Evolutionary conservation across 2,888 invertebrate species (phyloP).

Genomic region (Drosophila mettleri): DNA sequence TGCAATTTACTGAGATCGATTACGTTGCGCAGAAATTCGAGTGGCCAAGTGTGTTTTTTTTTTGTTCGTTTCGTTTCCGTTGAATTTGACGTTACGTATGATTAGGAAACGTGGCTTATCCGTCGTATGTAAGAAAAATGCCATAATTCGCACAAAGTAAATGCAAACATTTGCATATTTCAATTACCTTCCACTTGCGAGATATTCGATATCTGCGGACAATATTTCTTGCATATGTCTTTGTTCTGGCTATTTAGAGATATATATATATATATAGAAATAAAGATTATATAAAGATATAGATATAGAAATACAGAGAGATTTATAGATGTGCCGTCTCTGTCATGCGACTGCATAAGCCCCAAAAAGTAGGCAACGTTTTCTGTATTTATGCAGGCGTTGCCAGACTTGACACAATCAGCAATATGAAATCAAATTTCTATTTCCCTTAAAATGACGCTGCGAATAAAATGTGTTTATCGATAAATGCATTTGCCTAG

Average conservation of each 20-base stretch:
- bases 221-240: neutral
- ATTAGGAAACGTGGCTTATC: neutral
- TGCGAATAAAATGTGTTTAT: conserved; percentile 6
- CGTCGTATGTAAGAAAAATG: neutral
- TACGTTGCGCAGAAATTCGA: conserved; percentile 5
- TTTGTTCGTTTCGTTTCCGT: neutral
- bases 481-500: conserved; percentile 24
- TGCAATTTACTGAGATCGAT: conserved; percentile 1
- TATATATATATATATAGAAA: too few relatives aligned
- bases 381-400: neutral
- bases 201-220: neutral
- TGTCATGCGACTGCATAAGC: neutral
- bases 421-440: conserved; percentile 2
- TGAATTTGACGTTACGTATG: neutral
- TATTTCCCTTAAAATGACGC: neutral
- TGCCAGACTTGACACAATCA: conserved; percentile 4
- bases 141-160: conserved; percentile 5
- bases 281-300: too few relatives aligned
- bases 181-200: conserved; percentile 3
- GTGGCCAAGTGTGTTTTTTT: neutral
- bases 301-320: too few relatives aligned
- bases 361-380: conserved; percentile 3
- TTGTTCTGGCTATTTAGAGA: too few relatives aligned
- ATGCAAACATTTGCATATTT: neutral
- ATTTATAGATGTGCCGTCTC: too few relatives aligned